Conservation (phyloP, 2,888 invertebrate genomes). For the Lithophane ornitopus region DNA sequence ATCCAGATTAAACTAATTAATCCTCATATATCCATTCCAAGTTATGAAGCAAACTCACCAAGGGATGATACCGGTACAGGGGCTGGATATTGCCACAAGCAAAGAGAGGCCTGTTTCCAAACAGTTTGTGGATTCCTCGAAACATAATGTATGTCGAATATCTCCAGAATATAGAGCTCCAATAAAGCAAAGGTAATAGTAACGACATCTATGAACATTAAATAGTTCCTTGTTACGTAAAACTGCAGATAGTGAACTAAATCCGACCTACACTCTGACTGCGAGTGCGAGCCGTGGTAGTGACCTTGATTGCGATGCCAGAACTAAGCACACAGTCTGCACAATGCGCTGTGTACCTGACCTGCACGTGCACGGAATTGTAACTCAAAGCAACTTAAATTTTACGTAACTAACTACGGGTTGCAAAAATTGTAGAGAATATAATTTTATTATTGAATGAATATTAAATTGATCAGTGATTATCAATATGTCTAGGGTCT, state of each 20-base stretch:
- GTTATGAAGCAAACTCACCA: no score
- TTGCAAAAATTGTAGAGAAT: neutral
- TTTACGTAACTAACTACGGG: slow-evolving; percentile 9
- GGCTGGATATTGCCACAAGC: neutral
- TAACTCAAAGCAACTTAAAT: neutral
- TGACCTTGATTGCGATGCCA: slow-evolving; percentile 43
- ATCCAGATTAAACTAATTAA: neutral
- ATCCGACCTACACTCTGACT: slow-evolving; percentile 17
- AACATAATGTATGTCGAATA: neutral
- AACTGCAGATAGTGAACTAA: slow-evolving; percentile 5
- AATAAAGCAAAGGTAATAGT: neutral
- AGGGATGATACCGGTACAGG: neutral
- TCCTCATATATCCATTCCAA: neutral
- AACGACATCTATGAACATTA: neutral
- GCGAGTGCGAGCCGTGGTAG: neutral
- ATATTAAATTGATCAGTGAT: neutral
- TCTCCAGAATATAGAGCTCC: neutral
- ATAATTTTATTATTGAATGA: neutral
- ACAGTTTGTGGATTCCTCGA: no score
- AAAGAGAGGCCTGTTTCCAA: no score
- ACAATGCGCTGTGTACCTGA: neutral
- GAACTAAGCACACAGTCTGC: slow-evolving; percentile 20
- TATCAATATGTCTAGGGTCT: neutral
- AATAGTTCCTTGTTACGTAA: slow-evolving; percentile 5
- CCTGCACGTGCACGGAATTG: slow-evolving; percentile 20